Evolutionary conservation across 1,140 invertebrate genomes (phyloP).

Genomic region (Drosophila hydei): DNA sequence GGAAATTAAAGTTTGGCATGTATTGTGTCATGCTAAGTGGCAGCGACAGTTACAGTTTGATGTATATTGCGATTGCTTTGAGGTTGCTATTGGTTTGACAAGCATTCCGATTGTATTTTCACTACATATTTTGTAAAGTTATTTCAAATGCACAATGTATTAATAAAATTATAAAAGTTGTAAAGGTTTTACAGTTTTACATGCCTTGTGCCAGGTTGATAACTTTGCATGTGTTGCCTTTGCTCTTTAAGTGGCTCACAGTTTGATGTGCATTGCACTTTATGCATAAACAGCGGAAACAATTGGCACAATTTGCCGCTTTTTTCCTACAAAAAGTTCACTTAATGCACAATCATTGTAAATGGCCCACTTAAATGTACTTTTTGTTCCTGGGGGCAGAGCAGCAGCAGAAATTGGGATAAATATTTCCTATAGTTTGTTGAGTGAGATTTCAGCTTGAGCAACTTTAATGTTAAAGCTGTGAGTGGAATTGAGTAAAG

Average conservation of each 20-base stretch:
- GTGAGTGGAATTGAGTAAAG: too few species aligned
- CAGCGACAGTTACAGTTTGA: too few species aligned
- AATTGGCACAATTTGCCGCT: not conserved
- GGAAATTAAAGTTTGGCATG: too few species aligned
- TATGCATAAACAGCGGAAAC: conserved; percentile 5
- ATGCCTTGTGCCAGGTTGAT: not conserved
- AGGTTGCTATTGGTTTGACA: too few species aligned
- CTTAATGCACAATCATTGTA: conserved; percentile 26
- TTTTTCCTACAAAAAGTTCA: not conserved
- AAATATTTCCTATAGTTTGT: too few species aligned
- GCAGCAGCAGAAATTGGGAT: conserved; percentile 12
- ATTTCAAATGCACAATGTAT: too few species aligned
- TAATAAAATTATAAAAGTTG: conserved; percentile 38
- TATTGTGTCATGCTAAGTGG: too few species aligned
- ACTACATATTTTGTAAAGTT: too few species aligned
- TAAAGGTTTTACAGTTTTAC: not conserved
- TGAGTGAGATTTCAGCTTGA: too few species aligned
- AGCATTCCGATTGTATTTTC: too few species aligned
- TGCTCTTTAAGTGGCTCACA: not conserved
- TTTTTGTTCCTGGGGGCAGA: not conserved
- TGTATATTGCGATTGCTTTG: too few species aligned
- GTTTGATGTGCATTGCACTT: conserved; percentile 7
- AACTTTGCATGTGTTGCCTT: conserved; percentile 7
- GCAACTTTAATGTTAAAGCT: too few species aligned
- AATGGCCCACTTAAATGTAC: conserved; percentile 16